Evolutionary conservation across 2,113 vertebrate species (phyloP), one percentile per base, ranked within the genome.

Genomic region (Beaufortia kweichowensis): DNA sequence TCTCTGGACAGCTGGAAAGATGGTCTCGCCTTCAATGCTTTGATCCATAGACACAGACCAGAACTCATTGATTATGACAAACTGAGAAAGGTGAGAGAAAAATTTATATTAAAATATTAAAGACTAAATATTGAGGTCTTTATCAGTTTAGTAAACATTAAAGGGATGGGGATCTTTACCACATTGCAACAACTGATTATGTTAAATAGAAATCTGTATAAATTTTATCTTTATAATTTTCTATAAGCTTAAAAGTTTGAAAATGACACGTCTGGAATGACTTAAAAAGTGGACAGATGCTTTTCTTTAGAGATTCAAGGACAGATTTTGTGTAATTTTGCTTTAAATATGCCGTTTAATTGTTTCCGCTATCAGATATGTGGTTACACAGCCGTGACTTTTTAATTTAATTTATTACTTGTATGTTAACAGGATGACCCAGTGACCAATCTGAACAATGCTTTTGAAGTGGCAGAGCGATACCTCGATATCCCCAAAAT

Each of bases 31-130:
- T 98, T 98, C 90, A 98, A 98, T 0, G 96, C 96, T 41, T 87
- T 98, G 84, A 98, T 98, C 89, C 96, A 98, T 88, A 91, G 96
- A 84, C 96, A 98, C 90, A 87, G 96, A 29, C 96, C 96, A 0
- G 96, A 98, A 81, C 94, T 98, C 62, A 97, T 98, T 9, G 94
- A 97, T 43, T 98, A 98, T 1, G 95, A 98, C 82, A 96, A 95
- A 64, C 93, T 98, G 78, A 91, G 95, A 71, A 97, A 98, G 95
- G 96, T 96, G 39, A 1, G 10, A n/a, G n/a, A n/a, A n/a, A n/a
- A n/a, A n/a, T n/a, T n/a, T 3, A 19, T 9, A 39, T 0, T 4
- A 23, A 48, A 48, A 31, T n/a, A 12, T n/a, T 10, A 39, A 11
- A 39, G 33, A 35, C 7, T 35, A 35, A 35, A 10, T n/a, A 10